Conservation (phyloP, 2,888 invertebrate species). For the Drosophila siamana region DNA sequence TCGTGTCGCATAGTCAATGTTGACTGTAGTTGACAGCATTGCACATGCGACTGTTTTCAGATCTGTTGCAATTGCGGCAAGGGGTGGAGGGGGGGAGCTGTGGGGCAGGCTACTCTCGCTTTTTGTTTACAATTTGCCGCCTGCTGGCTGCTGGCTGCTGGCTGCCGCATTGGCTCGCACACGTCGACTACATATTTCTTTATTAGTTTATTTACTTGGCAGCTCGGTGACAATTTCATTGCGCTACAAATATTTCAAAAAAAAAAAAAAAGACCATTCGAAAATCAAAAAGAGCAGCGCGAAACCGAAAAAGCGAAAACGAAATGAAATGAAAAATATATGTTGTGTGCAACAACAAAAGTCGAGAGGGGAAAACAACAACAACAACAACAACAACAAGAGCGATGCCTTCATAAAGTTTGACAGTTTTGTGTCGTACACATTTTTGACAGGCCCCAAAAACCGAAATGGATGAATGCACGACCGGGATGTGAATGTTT, state of each 20-base stretch:
- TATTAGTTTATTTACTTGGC: slow-evolving; percentile 66
- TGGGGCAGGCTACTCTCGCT: slow-evolving; percentile 19
- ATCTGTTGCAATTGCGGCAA: slow-evolving; percentile 25
- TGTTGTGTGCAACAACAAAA: not conserved
- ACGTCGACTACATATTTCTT: slow-evolving; percentile 35
- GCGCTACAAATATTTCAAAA: slow-evolving; percentile 55
- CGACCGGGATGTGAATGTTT: slow-evolving; percentile 35
- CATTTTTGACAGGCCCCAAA: slow-evolving; percentile 59
- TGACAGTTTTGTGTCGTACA: slow-evolving; percentile 68
- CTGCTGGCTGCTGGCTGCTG: too few species aligned
- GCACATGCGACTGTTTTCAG: slow-evolving; percentile 14
- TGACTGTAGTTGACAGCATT: slow-evolving; percentile 17
- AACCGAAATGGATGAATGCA: slow-evolving; percentile 47
- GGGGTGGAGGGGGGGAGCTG: not conserved
- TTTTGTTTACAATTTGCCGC: slow-evolving; percentile 37
- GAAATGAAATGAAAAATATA: slow-evolving; percentile 11
- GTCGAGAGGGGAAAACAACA: slow-evolving; percentile 5
- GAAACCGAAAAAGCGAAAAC: slow-evolving; percentile 6
- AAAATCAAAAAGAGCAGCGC: slow-evolving; percentile 2
- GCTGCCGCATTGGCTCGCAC: slow-evolving; percentile 40
- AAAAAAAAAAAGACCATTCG: slow-evolving; percentile 8
- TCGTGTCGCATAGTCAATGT: slow-evolving; percentile 17
- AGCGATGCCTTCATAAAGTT: slow-evolving; percentile 53
- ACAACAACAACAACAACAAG: slow-evolving; percentile 45
- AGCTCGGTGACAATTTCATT: slow-evolving; percentile 69